These are phyloP conservation scores for Phoebastria nigripes DNA, from an alignment of 2,797 vertebrate genomes.

Conservation along the genomic window DNA sequence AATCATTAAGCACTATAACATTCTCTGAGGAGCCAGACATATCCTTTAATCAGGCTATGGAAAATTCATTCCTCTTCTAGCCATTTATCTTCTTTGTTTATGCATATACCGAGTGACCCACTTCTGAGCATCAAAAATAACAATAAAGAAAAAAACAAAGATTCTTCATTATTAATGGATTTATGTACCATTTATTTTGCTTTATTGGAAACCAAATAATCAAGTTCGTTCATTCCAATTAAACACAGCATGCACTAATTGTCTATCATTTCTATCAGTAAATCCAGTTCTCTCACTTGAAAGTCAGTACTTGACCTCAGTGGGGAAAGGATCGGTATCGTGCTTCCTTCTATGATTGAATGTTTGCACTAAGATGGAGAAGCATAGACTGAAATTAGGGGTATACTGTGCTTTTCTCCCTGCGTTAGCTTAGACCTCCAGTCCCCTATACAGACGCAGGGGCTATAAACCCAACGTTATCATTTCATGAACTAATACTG, in stretches of 20 bases:
- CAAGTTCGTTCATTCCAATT: constrained; percentile 59
- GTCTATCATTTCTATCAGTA: constrained; percentile 24
- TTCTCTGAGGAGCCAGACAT: constrained; percentile 72
- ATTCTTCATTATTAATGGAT: constrained; percentile 57
- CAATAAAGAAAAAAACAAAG: constrained; percentile 58
- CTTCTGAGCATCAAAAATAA: constrained; percentile 71
- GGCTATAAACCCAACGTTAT: neutral
- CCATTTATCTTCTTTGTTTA: constrained; percentile 77
- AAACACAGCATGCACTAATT: constrained; percentile 64
- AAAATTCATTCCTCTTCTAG: constrained; percentile 71
- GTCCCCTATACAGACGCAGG: neutral
- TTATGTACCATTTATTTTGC: constrained; percentile 66
- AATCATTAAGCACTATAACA: constrained; percentile 72
- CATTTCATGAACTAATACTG: neutral
- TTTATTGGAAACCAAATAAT: constrained; percentile 68
- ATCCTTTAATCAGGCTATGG: constrained; percentile 75
- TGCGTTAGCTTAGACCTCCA: neutral
- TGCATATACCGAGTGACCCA: constrained; percentile 60
- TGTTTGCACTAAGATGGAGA: constrained; percentile 34
- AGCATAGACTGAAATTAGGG: neutral
- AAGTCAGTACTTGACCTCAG: constrained; percentile 32
- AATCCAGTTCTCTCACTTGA: neutral
- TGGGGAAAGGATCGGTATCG: neutral
- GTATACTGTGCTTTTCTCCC: neutral
- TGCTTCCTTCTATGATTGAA: constrained; percentile 44